phyloP scores from a whole-genome alignment of 2,797 vertebrate species.

The Sebastiscus tertius region DNA sequence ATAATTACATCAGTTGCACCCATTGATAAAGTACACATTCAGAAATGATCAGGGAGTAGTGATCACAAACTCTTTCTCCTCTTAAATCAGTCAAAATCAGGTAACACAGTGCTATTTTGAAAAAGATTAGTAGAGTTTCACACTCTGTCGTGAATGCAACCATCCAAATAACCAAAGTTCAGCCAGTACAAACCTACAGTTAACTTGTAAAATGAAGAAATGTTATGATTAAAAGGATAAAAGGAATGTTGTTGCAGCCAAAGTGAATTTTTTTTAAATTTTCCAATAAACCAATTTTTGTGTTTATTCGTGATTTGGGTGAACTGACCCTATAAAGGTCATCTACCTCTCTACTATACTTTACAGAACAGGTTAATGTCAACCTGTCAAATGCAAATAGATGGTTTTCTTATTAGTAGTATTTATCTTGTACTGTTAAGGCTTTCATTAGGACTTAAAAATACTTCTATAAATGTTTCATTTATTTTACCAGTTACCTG shows the following conservation, averaged over 20 bases:
- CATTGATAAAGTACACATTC: constrained; percentile 8
- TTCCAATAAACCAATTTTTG: neutral
- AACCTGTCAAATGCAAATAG: neutral
- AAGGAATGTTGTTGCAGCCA: neutral
- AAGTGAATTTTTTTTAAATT: neutral
- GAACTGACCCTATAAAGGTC: neutral
- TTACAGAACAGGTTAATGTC: neutral
- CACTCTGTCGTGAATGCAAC: neutral
- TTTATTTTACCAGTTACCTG: constrained; percentile 27
- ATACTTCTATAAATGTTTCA: neutral
- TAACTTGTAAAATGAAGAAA: constrained; percentile 15
- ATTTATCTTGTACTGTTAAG: neutral
- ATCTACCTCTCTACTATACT: neutral
- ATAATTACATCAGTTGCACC: constrained; percentile 1
- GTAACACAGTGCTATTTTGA: neutral
- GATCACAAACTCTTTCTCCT: neutral
- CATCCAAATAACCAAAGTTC: neutral
- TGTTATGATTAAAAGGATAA: neutral
- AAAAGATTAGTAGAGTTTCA: neutral
- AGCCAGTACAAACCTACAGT: constrained; percentile 1
- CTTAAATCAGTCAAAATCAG: neutral
- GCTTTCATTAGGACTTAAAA: neutral
- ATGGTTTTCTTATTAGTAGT: neutral
- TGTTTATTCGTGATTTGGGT: neutral
- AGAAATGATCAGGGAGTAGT: constrained; percentile 1